Evolutionary conservation across 2,113 vertebrate species (phyloP).

Genomic region (Acrocephalus arundinaceus): DNA sequence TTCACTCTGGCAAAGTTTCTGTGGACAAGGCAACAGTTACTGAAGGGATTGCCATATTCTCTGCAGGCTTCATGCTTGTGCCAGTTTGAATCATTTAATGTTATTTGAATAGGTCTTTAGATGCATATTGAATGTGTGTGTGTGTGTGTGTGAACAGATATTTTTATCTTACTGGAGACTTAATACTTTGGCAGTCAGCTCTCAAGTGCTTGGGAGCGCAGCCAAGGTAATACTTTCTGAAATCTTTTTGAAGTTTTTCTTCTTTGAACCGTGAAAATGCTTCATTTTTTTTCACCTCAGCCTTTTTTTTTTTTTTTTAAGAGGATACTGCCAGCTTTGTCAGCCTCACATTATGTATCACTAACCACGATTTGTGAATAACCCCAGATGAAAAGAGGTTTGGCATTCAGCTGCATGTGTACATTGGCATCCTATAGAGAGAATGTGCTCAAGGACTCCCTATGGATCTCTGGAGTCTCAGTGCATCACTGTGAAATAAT

Average conservation of each 20-base stretch:
- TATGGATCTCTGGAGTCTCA: background rate
- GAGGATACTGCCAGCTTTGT: background rate
- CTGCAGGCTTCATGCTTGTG: background rate
- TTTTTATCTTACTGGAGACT: conserved; percentile 20
- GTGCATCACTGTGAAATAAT: background rate
- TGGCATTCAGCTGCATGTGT: background rate
- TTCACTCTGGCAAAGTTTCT: background rate
- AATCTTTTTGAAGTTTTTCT: conserved; percentile 34
- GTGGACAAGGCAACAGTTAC: background rate
- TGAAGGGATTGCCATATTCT: background rate
- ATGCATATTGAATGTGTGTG: background rate
- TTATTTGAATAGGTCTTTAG: background rate
- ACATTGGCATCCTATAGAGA: background rate
- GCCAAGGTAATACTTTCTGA: conserved; percentile 17
- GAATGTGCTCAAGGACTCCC: background rate
- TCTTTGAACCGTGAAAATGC: background rate
- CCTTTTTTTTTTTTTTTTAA: background rate
- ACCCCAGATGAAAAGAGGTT: background rate
- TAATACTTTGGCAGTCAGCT: conserved; percentile 36
- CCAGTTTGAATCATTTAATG: background rate
- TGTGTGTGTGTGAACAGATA: background rate
- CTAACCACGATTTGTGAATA: background rate
- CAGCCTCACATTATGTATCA: background rate
- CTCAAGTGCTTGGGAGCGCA: background rate
- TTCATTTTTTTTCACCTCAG: background rate